Evolutionary conservation across 2,113 vertebrate genomes (phyloP), one percentile per base, ranked within the genome.

Genomic region (Nanorana parkeri): DNA sequence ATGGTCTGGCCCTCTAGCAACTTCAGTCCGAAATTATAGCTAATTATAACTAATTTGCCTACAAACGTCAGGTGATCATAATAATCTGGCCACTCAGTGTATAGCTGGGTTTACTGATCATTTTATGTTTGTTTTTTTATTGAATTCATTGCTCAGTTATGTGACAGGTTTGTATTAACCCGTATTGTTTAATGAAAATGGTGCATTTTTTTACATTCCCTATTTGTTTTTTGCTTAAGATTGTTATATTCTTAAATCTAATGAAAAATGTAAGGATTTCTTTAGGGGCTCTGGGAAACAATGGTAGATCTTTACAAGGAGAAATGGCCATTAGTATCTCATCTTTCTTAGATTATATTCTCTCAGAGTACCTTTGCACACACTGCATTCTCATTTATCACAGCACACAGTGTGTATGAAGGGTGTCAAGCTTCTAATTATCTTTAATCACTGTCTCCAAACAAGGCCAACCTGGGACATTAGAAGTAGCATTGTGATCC

Each of bases 401-500:
- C 20, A 4, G 11, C 17, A n/a, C 26, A 54, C 32, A 54, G 51
- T 78, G 41, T 67, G 24, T 54, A 16, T 66, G 19, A 66, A 47
- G 23, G 26, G 11, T 55, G 41, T 66, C 29, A 19, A 78, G 61
- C 17, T 29, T 54, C 77, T 79, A 68, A 79, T 79, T 79, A 68
- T 32, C 28, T 79, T 79, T 79, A 79, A 68, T 79, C 77, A 79
- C 52, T 68, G 51, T 79, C 77, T 79, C 20, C 65, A 56, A 65
- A 68, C 64, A 79, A 55, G 77, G 26, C 52, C 29, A 78, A 55
- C 61, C 77, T 56, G 32, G 77, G 21, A 79, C 21, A 79, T 68
- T 58, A 55, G 47, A 68, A 56, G 64, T 67, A 68, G 36, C 51
- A 68, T 54, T 58, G 77, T 41, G 29, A 79, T 68, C 65, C 65